phyloP scores from a whole-genome alignment of 2,113 vertebrate species.

The Siniperca chuatsi region DNA sequence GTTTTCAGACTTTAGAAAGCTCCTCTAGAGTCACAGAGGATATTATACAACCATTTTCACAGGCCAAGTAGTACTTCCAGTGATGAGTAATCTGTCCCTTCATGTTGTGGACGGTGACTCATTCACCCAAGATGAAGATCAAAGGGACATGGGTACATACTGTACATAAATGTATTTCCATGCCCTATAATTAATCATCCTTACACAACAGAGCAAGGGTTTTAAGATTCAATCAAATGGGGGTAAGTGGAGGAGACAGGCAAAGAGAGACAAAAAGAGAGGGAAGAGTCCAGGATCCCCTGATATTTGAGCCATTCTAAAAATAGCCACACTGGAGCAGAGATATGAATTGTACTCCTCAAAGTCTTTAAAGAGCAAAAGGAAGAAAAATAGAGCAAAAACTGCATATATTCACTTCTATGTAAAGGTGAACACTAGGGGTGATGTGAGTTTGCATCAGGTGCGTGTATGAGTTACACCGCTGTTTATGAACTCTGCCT shows the following conservation, averaged over 20 bases:
- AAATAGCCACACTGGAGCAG: slow-evolving; percentile 63
- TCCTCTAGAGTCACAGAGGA: not conserved
- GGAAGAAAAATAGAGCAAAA: not conserved
- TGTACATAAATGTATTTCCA: slow-evolving; percentile 21
- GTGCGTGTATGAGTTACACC: slow-evolving; percentile 4
- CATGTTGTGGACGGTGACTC: slow-evolving; percentile 11
- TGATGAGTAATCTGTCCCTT: slow-evolving; percentile 20
- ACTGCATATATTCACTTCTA: not conserved
- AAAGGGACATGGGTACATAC: slow-evolving; percentile 11
- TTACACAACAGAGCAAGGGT: slow-evolving; percentile 11
- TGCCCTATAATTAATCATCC: slow-evolving; percentile 10
- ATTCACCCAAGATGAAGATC: slow-evolving; percentile 15
- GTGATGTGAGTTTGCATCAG: slow-evolving; percentile 13
- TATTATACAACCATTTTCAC: slow-evolving; percentile 5
- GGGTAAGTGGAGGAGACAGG: slow-evolving; percentile 45
- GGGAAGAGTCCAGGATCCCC: slow-evolving; percentile 55
- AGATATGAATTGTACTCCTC: slow-evolving; percentile 47
- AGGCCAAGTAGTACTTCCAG: not conserved
- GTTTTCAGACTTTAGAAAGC: not conserved
- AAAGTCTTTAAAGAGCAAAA: slow-evolving; percentile 25
- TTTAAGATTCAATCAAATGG: slow-evolving; percentile 28
- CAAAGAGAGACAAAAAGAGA: slow-evolving; percentile 47
- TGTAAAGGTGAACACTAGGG: slow-evolving; percentile 6
- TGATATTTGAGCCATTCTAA: slow-evolving; percentile 66
- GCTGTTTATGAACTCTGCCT: slow-evolving; percentile 35